Percentiles rank a stretch among this genome's conserved stretches.
phyloP scores from a whole-genome alignment of 2,888 invertebrate species.

The Vannuccia rotundouncinata region DNA sequence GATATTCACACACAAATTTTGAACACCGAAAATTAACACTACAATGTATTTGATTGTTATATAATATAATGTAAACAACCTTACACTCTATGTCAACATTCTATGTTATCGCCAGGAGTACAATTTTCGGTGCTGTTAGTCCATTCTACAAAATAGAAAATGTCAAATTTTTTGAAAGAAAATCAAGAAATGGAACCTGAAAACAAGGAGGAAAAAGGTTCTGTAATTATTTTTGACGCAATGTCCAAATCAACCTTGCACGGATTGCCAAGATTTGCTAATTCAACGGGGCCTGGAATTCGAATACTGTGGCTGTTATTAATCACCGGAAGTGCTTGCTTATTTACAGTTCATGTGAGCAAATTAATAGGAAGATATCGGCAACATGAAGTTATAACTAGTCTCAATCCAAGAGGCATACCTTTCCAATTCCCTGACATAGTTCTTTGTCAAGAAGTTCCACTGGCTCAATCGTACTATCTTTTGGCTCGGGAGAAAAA shows the following conservation, averaged over 20 bases:
- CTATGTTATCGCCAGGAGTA: no score
- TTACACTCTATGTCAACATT: no score
- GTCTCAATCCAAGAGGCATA: not conserved
- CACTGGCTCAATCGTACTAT: not conserved
- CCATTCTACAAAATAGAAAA: no score
- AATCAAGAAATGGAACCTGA: not conserved
- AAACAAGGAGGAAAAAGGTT: not conserved
- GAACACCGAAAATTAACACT: no score
- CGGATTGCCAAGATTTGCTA: not conserved
- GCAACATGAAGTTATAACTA: not conserved
- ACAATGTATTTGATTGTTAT: no score
- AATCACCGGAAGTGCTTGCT: not conserved
- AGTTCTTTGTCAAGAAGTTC: not conserved
- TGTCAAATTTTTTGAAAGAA: not conserved
- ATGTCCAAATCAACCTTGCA: not conserved
- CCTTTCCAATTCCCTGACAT: constrained; percentile 7
- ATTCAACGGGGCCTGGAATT: not conserved
- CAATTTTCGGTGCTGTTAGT: no score
- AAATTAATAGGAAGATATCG: constrained; percentile 3
- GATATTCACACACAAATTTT: no score
- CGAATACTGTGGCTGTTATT: not conserved
- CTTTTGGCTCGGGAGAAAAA: not conserved
- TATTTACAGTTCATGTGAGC: not conserved
- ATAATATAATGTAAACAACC: no score
- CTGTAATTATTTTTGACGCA: not conserved